Conservation (phyloP, 2,113 vertebrate species). For the Ibidorhyncha struthersii region DNA sequence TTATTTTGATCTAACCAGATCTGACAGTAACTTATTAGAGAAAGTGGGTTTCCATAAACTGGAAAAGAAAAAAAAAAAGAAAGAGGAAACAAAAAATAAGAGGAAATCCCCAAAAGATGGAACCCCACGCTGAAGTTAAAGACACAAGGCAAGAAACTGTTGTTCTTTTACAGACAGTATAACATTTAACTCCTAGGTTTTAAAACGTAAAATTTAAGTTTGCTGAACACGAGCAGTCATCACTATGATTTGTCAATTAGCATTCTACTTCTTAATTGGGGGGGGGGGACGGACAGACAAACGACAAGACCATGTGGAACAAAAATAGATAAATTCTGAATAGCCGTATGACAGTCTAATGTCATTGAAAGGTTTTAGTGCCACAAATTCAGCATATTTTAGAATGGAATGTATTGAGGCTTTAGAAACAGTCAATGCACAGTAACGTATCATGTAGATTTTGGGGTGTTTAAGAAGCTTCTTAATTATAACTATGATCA, state of each 20-base stretch:
- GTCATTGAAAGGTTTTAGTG: not conserved
- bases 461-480: not conserved
- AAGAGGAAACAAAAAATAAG: not conserved
- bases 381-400: not conserved
- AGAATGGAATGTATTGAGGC: not conserved
- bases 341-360: not conserved
- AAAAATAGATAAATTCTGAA: not conserved
- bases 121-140: not conserved
- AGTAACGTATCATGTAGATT: not conserved
- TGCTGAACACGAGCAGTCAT: not conserved
- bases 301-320: not conserved
- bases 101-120: not conserved
- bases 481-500: not conserved
- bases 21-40: not conserved
- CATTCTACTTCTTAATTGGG: not conserved
- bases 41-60: not conserved
- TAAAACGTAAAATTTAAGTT: not conserved
- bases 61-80: not conserved
- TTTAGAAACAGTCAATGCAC: not conserved
- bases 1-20: not conserved
- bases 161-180: not conserved
- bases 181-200: not conserved
- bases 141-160: not conserved
- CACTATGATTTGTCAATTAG: not conserved
- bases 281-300: accelerated